These are phyloP conservation scores for Pomacea maculata DNA, from an alignment of 1,140 invertebrate species.

Conservation along the genomic window DNA sequence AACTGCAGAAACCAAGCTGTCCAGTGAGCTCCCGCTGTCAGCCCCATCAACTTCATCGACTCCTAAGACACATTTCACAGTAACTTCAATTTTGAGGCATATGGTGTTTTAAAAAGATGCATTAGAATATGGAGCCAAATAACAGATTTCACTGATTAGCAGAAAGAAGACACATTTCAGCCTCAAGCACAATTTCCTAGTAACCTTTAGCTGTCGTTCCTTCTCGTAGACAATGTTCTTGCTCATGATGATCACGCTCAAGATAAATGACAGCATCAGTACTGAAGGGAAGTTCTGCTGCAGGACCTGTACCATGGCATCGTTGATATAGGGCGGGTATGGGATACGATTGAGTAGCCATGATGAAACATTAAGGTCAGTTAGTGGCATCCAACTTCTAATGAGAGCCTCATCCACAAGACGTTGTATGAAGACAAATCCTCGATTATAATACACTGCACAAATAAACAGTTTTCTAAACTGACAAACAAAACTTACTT, in stretches of 20 bases:
- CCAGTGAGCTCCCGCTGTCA: slow-evolving; percentile 84
- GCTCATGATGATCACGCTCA: slow-evolving; percentile 48
- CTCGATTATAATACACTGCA: slow-evolving; percentile 74
- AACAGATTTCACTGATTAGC: too few species aligned
- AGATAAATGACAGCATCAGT: slow-evolving; percentile 76
- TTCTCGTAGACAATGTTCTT: slow-evolving; percentile 63
- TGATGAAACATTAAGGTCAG: slow-evolving; percentile 9
- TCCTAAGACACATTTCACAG: slow-evolving; percentile 68
- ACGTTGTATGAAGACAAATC: slow-evolving; percentile 76
- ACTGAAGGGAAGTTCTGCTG: slow-evolving; percentile 69
- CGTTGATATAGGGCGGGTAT: slow-evolving; percentile 35
- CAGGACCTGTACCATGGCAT: slow-evolving; percentile 43
- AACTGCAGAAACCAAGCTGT: slow-evolving; percentile 83
- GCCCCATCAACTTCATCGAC: slow-evolving; percentile 89
- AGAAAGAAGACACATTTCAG: too few species aligned
- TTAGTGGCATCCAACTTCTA: slow-evolving; percentile 40
- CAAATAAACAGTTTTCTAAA: slow-evolving; percentile 23
- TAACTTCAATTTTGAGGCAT: too few species aligned
- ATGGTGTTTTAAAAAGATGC: too few species aligned
- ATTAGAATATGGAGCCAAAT: too few species aligned
- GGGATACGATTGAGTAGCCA: slow-evolving; percentile 32
- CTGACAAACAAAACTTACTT: too few species aligned
- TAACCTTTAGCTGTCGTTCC: slow-evolving; percentile 61
- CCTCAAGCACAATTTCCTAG: background rate
- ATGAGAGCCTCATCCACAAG: slow-evolving; percentile 72